Conservation (phyloP, 1,140 invertebrate genomes). For the Plutomurus gul region DNA sequence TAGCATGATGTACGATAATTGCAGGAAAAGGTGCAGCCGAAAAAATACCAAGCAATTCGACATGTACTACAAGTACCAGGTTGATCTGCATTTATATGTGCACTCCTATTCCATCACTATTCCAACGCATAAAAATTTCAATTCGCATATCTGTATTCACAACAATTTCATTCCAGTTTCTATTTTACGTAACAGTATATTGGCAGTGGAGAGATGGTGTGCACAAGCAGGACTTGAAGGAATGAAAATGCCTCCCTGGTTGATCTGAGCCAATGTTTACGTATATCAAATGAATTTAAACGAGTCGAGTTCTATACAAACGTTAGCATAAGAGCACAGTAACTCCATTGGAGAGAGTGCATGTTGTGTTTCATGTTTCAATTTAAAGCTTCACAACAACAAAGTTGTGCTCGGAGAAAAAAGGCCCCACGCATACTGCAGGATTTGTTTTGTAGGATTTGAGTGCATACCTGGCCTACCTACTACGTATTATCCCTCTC, state of each 20-base stretch:
- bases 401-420: not conserved
- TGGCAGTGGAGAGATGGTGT: not conserved
- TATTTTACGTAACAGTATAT: constrained; percentile 8
- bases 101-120: not conserved
- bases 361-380: constrained; percentile 17
- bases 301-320: not conserved
- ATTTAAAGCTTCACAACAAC: not conserved
- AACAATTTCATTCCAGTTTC: not conserved
- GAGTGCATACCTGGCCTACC: too few species aligned
- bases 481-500: too few species aligned
- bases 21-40: constrained; percentile 15
- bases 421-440: constrained; percentile 19
- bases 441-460: too few species aligned
- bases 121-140: not conserved
- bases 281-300: too few species aligned
- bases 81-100: constrained; percentile 6
- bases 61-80: constrained; percentile 1
- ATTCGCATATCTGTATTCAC: not conserved
- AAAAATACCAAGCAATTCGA: constrained; percentile 12
- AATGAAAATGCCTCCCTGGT: too few species aligned
- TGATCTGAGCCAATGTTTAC: too few species aligned
- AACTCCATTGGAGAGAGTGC: constrained; percentile 7
- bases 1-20: constrained; percentile 13
- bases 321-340: not conserved
- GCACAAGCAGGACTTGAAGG: too few species aligned